Conservation (phyloP, 35 echinoderm and acorn worm genomes). For the Lytechinus pictus region DNA sequence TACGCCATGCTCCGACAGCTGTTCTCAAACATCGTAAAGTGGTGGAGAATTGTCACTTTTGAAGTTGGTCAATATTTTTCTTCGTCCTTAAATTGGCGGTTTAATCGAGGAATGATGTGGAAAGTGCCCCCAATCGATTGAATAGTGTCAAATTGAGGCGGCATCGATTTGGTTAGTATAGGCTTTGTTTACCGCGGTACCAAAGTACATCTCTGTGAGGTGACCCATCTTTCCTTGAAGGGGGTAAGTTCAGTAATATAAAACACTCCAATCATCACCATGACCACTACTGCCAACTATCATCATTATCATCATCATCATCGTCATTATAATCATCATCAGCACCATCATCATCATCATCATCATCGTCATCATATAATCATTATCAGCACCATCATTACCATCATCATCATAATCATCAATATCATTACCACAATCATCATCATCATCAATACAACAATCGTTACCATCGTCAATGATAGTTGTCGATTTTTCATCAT, state of each 20-base stretch:
- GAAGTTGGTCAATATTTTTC: slow-evolving; percentile 38
- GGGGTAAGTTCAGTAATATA: neutral
- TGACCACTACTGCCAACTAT: too few species aligned
- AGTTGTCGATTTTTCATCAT: too few species aligned
- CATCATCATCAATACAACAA: too few species aligned
- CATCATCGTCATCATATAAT: too few species aligned
- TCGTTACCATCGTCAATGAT: too few species aligned
- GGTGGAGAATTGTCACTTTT: slow-evolving; percentile 17
- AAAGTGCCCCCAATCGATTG: slow-evolving; percentile 24
- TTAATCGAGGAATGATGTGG: slow-evolving; percentile 39
- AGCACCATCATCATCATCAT: too few species aligned
- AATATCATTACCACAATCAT: too few species aligned
- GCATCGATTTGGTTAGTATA: slow-evolving; percentile 46
- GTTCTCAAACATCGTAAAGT: slow-evolving; percentile 37
- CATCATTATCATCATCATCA: too few species aligned
- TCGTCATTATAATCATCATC: too few species aligned
- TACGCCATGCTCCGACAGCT: slow-evolving; percentile 16
- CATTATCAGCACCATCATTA: too few species aligned
- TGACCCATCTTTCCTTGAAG: neutral
- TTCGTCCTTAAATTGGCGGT: neutral
- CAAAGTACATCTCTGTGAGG: slow-evolving; percentile 1
- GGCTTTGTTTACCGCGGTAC: neutral
- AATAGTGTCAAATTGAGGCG: slow-evolving; percentile 41
- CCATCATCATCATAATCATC: too few species aligned
- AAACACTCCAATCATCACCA: too few species aligned